Evolutionary conservation across 1,140 invertebrate species (phyloP).

Genomic region (Lordiphosa collinella): DNA sequence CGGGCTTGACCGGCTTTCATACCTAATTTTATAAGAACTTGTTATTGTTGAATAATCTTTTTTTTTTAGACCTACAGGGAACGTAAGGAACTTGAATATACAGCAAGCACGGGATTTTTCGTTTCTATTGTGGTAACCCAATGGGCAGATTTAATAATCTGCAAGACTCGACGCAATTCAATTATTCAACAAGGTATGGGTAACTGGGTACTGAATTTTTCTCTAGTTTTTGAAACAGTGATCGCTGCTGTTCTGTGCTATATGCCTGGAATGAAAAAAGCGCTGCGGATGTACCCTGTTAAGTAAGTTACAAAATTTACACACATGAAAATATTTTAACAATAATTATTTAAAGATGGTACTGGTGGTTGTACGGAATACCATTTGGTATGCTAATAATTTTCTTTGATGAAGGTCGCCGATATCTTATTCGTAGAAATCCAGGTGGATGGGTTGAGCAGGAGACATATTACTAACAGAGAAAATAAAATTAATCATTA

Average conservation of each 20-base stretch:
- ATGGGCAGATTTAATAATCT: constrained; percentile 89
- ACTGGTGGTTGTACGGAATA: constrained; percentile 82
- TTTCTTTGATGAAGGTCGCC: constrained; percentile 88
- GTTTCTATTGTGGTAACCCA: constrained; percentile 89
- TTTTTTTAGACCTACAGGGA: constrained; percentile 83
- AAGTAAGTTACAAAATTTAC: constrained; percentile 16
- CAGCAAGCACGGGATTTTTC: constrained; percentile 81
- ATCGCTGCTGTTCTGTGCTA: constrained; percentile 87
- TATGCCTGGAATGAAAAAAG: constrained; percentile 84
- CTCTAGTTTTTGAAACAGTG: constrained; percentile 87
- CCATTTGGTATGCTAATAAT: constrained; percentile 88
- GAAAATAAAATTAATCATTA: background rate
- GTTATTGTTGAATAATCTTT: background rate
- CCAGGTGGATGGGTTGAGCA: constrained; percentile 88
- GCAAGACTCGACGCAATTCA: constrained; percentile 91
- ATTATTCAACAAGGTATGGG: constrained; percentile 88
- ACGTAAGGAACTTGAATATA: constrained; percentile 89
- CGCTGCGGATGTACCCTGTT: constrained; percentile 33
- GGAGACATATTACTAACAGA: constrained; percentile 88
- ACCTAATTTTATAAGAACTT: too few relatives aligned
- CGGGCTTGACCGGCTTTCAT: too few relatives aligned
- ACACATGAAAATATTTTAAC: background rate
- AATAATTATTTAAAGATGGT: constrained; percentile 6
- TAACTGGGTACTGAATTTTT: constrained; percentile 89
- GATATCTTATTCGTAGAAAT: constrained; percentile 84